Base-by-base conservation (phyloP, 2,113 vertebrate genomes). In the Grus americana region DNA sequence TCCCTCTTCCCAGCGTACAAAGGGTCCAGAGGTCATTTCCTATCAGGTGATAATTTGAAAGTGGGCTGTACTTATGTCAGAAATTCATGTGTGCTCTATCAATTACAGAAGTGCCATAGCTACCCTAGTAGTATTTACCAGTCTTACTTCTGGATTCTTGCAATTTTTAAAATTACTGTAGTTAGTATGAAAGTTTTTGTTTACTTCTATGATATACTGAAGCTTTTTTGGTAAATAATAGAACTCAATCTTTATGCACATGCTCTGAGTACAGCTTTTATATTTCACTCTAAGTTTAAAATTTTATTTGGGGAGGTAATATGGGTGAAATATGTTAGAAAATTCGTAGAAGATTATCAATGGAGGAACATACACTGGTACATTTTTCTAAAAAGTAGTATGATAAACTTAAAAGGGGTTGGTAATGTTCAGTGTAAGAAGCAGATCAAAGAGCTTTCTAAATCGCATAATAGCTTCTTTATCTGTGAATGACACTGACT, bases 381-480 rank as follows among this genome's bases (percentile, higher is more conserved):
- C 67, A 13, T 94, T 91, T 87, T 88, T 34, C 42, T 52, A 63
- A 57, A 63, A 86, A 65, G 21, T 17, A 30, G 18, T 40, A 30
- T 57, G 73, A 78, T 88, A 85, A 91, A 79, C 67, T 83, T 81
- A 54, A 89, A 95, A 90, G 65, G 71, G 83, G 54, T 19, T 71
- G n/a, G 55, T 95, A 92, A 65, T 58, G 76, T 95, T 96, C 76
- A 50, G 24, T 81, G 58, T 62, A 55, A 95, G 92, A 68, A 58
- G 79, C 47, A 61, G 86, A 97, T 97, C 95, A 97, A 94, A 94
- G 93, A 93, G 66, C 89, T 95, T 92, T 96, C 89, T 63, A 66
- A 94, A 86, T 78, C 23, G 0, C 29, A 13, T 95, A 96, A 86
- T 90, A 84, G 19, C 79, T 91, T 65, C 86, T 97, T 88, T 92